These are phyloP conservation scores for Columba guinea DNA, from an alignment of 2,797 vertebrate species.

Conservation along the genomic window DNA sequence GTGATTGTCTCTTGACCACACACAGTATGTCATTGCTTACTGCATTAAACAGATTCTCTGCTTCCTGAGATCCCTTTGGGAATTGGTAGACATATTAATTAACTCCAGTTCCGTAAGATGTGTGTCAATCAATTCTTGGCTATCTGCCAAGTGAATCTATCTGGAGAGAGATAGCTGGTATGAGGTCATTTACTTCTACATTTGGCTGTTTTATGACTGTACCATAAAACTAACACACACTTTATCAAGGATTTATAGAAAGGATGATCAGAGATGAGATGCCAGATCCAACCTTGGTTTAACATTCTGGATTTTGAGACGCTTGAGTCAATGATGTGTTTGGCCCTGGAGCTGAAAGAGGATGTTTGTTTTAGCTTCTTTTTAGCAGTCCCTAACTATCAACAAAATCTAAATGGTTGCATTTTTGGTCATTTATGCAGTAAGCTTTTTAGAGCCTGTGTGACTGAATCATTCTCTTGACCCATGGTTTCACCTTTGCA, in stretches of 20 bases:
- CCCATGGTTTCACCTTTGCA: not conserved
- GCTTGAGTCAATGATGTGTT: not conserved
- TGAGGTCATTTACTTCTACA: slow-evolving; percentile 72
- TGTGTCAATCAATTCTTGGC: slow-evolving; percentile 76
- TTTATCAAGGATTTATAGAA: slow-evolving; percentile 58
- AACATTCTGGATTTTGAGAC: slow-evolving; percentile 15
- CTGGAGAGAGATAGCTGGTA: slow-evolving; percentile 65
- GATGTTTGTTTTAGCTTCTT: not conserved
- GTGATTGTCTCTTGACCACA: slow-evolving; percentile 73
- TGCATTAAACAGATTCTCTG: slow-evolving; percentile 75
- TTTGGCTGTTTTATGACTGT: slow-evolving; percentile 62
- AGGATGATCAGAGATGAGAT: slow-evolving; percentile 37
- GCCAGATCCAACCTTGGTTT: slow-evolving; percentile 18
- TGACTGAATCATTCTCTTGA: not conserved
- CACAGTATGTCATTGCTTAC: slow-evolving; percentile 72
- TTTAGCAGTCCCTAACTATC: not conserved
- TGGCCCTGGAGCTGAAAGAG: not conserved
- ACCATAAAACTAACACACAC: slow-evolving; percentile 4
- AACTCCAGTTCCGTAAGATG: slow-evolving; percentile 74
- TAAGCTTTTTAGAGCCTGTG: not conserved
- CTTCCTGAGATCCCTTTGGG: slow-evolving; percentile 73
- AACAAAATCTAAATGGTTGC: not conserved
- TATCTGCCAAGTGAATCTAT: slow-evolving; percentile 72
- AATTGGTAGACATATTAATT: slow-evolving; percentile 79
- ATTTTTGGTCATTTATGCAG: not conserved